Evolutionary conservation across 1,140 invertebrate species (phyloP).

Genomic region (Bathynomus jamesi): DNA sequence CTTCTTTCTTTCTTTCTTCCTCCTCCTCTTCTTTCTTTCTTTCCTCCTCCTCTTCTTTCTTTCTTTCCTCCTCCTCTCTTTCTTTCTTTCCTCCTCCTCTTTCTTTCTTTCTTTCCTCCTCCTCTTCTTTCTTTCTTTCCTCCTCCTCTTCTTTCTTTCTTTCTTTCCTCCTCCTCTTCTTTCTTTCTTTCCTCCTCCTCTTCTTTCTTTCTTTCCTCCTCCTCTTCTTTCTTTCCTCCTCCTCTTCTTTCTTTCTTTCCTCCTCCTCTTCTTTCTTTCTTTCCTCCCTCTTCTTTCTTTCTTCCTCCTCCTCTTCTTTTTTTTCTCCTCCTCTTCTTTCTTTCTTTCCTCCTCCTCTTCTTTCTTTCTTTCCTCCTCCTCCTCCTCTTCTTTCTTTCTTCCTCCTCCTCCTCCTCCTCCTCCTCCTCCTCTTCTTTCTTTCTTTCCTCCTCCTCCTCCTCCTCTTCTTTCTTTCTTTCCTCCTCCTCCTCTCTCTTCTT

Average conservation of each 20-base stretch:
- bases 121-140: background rate
- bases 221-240: background rate
- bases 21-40: background rate
- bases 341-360: too few relatives aligned
- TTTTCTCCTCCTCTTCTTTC: too few relatives aligned
- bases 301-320: too few relatives aligned
- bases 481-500: too few relatives aligned
- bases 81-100: background rate
- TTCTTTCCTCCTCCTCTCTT: background rate
- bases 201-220: background rate
- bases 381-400: too few relatives aligned
- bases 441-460: too few relatives aligned
- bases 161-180: background rate
- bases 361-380: too few relatives aligned
- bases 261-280: background rate
- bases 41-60: background rate
- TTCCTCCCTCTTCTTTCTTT: too few relatives aligned
- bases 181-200: background rate
- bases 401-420: too few relatives aligned
- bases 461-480: background rate
- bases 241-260: background rate
- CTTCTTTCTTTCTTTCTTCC: background rate
- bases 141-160: background rate
- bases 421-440: too few relatives aligned
- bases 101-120: background rate